A percentile compares a stretch with the other conserved stretches of the same genome.
Conservation (phyloP, 2,113 vertebrate species). For the Onychostruthus taczanowskii region DNA sequence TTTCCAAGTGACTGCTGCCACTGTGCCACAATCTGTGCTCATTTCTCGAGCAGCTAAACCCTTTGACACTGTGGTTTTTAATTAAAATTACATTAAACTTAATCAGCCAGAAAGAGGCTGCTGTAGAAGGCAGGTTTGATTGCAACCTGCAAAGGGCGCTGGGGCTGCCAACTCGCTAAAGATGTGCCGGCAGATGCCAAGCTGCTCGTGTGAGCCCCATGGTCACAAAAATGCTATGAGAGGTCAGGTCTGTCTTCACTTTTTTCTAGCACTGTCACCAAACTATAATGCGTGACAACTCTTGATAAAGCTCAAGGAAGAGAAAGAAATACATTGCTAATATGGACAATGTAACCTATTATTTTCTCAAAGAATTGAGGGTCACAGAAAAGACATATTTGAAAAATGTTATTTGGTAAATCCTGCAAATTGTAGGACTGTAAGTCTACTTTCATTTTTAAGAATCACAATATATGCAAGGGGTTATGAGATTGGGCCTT, state of each 20-base stretch:
- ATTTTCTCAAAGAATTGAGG: not conserved
- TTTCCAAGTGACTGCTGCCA: constrained; percentile 94
- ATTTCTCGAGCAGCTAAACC: constrained; percentile 99
- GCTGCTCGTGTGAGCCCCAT: constrained; percentile 73
- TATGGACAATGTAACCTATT: not conserved
- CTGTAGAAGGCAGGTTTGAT: constrained; percentile 94
- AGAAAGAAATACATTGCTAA: not conserved
- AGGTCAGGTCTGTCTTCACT: constrained; percentile 70
- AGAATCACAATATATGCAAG: not conserved
- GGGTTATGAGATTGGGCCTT: not conserved
- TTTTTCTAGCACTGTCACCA: constrained; percentile 66
- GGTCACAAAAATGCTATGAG: constrained; percentile 66
- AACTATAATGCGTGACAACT: constrained; percentile 20
- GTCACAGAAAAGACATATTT: not conserved
- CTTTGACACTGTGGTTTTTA: constrained; percentile 99
- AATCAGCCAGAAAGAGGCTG: constrained; percentile 98
- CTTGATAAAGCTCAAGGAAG: constrained; percentile 33
- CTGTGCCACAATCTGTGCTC: constrained; percentile 98
- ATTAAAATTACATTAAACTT: constrained; percentile 99
- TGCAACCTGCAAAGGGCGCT: constrained; percentile 93
- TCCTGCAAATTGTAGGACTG: not conserved
- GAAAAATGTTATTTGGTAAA: not conserved
- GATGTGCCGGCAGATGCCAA: constrained; percentile 96
- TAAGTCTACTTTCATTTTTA: not conserved
- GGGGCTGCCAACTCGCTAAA: constrained; percentile 95